Conservation (phyloP, 2,113 vertebrate species). For the Atlantisia rogersi region DNA sequence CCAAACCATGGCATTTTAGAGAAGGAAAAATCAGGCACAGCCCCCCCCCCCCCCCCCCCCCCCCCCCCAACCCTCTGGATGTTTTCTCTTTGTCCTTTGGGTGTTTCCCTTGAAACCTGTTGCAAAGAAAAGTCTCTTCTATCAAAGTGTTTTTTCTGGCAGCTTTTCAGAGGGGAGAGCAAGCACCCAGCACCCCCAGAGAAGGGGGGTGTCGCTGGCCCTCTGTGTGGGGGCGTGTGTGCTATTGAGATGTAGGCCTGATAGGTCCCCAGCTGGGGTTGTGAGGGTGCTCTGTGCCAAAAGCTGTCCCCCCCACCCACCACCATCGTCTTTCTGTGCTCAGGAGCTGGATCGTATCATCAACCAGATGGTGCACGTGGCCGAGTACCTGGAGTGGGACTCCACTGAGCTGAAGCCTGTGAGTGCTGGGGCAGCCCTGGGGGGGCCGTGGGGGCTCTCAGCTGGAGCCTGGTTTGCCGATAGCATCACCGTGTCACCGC, state of each 20-base stretch:
- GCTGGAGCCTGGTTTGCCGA: accelerated
- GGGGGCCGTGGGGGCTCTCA: accelerated
- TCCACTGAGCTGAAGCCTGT: slow-evolving; percentile 89
- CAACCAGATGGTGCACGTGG: slow-evolving; percentile 95
- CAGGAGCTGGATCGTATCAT: slow-evolving; percentile 92
- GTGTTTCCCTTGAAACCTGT: background rate
- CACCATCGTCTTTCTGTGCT: background rate
- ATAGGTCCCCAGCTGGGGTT: accelerated
- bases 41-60: too few species aligned
- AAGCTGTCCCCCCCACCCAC: accelerated
- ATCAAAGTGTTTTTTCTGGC: background rate
- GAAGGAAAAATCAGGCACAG: background rate
- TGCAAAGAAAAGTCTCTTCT: background rate
- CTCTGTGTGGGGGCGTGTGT: accelerated
- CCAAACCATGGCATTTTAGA: background rate
- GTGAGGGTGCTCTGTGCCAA: accelerated
- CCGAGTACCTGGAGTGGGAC: slow-evolving; percentile 95
- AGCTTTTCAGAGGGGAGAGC: background rate
- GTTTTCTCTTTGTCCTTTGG: background rate
- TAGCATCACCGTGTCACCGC: accelerated
- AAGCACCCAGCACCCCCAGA: background rate
- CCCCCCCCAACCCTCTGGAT: too few species aligned
- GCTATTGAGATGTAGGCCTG: accelerated
- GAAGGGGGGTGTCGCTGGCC: background rate
- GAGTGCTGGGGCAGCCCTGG: slow-evolving; percentile 31